Percentiles rank a stretch among this genome's conserved stretches.
phyloP scores from a whole-genome alignment of 2,113 vertebrate species.

The Peromyscus californicus region DNA sequence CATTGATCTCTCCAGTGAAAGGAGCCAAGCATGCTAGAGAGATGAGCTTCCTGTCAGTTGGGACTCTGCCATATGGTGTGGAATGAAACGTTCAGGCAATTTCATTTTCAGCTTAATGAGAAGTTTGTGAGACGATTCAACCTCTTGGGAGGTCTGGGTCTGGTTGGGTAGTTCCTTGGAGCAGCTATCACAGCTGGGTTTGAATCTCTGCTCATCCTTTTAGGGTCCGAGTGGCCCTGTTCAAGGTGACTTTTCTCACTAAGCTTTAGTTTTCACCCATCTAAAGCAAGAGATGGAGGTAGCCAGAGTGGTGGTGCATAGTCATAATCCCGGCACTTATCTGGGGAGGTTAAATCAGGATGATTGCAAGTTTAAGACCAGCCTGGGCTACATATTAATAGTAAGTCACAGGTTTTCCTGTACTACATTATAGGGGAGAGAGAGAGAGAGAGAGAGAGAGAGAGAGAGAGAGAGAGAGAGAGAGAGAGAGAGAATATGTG shows the following conservation, averaged over 20 bases:
- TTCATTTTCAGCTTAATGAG: conserved; percentile 69
- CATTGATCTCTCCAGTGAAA: conserved; percentile 45
- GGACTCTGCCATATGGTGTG: conserved; percentile 57
- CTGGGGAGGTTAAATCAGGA: background rate
- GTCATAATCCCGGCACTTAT: background rate
- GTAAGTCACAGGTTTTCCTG: background rate
- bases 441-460: too few relatives aligned
- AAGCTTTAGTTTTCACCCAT: background rate
- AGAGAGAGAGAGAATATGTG: too few relatives aligned
- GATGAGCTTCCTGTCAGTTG: conserved; percentile 74
- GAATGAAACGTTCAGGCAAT: conserved; percentile 38
- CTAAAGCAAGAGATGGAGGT: background rate
- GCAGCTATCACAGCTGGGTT: background rate
- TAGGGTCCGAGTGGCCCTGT: background rate
- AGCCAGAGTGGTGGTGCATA: background rate
- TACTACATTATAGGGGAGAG: background rate
- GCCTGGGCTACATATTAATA: background rate
- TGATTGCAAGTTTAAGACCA: background rate
- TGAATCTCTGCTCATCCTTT: background rate
- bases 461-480: too few relatives aligned
- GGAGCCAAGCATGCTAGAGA: conserved; percentile 7
- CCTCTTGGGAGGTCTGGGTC: background rate
- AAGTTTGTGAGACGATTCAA: conserved; percentile 18
- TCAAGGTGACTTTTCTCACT: background rate
- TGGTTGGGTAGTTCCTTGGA: background rate